These are phyloP conservation scores for Latrodectus hesperus DNA, from an alignment of 2,888 invertebrate genomes.

Conservation along the genomic window DNA sequence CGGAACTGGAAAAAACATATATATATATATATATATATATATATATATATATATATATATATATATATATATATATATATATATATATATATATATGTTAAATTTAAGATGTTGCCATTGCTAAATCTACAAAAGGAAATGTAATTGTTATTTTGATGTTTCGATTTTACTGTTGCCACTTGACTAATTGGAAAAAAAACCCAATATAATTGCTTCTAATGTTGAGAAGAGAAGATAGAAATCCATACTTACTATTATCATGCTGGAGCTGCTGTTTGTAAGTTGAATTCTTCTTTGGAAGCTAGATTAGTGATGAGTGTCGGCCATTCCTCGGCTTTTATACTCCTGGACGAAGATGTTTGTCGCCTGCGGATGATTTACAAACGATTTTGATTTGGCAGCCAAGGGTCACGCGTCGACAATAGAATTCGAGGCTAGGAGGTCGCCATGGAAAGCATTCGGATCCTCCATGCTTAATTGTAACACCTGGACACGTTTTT, in stretches of 20 bases:
- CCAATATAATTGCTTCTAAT: neutral
- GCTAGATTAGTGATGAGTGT: slow-evolving; percentile 5
- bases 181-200: neutral
- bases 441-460: neutral
- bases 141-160: too few species aligned
- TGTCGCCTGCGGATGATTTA: slow-evolving; percentile 16
- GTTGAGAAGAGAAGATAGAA: neutral
- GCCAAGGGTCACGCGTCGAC: slow-evolving; percentile 32
- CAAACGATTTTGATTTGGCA: neutral
- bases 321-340: slow-evolving; percentile 17
- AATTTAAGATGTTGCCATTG: too few species aligned
- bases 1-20: too few species aligned
- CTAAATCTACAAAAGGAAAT: too few species aligned
- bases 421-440: slow-evolving; percentile 11
- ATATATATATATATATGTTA: too few species aligned
- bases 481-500: slow-evolving; percentile 13
- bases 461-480: neutral
- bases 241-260: slow-evolving; percentile 20
- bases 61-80: too few species aligned
- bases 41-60: too few species aligned
- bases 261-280: neutral
- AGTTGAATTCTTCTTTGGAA: neutral
- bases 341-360: slow-evolving; percentile 3
- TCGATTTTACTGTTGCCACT: too few species aligned
- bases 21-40: too few species aligned